Percentiles rank a stretch among this genome's conserved stretches.
Evolutionary conservation across 1,140 invertebrate genomes (phyloP).

Genomic region (Ruditapes philippinarum): DNA sequence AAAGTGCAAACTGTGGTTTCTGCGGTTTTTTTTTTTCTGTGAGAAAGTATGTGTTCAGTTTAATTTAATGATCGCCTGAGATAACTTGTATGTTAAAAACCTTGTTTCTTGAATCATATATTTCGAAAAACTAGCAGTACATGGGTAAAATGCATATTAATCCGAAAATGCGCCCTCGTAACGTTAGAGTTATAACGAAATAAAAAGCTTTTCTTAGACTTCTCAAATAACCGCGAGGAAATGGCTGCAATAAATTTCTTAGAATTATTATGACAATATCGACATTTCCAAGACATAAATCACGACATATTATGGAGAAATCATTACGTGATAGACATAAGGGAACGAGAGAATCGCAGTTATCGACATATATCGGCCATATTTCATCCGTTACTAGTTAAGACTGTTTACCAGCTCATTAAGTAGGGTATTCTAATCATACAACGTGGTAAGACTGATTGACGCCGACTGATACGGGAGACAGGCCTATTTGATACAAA

Average conservation of each 20-base stretch:
- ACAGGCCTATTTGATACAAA: neutral
- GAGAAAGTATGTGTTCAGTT: no score
- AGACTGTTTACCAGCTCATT: conserved; percentile 57
- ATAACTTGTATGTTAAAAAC: no score
- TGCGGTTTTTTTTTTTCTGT: no score
- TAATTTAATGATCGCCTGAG: no score
- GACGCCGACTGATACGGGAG: conserved; percentile 21
- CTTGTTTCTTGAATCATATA: no score
- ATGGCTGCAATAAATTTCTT: conserved; percentile 55
- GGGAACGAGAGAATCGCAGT: neutral
- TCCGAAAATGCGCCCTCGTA: no score
- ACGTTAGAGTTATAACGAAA: neutral
- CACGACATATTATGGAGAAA: conserved; percentile 31
- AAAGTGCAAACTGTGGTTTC: no score
- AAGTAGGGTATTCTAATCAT: conserved; percentile 32
- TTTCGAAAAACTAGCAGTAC: no score
- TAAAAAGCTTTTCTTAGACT: neutral
- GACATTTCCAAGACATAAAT: conserved; percentile 61
- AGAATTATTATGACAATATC: conserved; percentile 67
- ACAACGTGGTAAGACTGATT: conserved; percentile 27
- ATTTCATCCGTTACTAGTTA: conserved; percentile 59
- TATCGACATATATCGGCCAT: conserved; percentile 51
- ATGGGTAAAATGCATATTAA: no score
- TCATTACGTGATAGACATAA: conserved; percentile 54
- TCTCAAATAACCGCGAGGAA: conserved; percentile 52